Evolutionary conservation across 1,140 invertebrate species (phyloP).

Genomic region (Scaptomyza graminum): DNA sequence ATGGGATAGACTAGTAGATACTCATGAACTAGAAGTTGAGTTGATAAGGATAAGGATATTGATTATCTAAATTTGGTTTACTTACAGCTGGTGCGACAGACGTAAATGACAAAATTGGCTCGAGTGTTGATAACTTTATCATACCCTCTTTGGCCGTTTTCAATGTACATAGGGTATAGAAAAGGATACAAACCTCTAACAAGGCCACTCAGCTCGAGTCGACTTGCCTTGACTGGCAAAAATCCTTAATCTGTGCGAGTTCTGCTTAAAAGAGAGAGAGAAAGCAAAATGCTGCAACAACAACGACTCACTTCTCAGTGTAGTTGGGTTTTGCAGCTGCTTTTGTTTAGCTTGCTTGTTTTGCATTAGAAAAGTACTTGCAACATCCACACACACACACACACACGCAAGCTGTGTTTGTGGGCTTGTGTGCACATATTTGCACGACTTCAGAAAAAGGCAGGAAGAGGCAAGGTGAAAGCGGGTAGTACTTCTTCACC

Average conservation of each 20-base stretch:
- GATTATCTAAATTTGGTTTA: too few species aligned
- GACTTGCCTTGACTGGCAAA: slow-evolving; percentile 35
- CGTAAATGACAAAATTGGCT: too few species aligned
- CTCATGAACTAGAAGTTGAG: too few species aligned
- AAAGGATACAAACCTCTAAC: slow-evolving; percentile 39
- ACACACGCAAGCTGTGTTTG: not conserved
- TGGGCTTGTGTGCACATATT: slow-evolving; percentile 54
- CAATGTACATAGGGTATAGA: slow-evolving; percentile 12
- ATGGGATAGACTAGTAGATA: not conserved
- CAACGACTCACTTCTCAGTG: not conserved
- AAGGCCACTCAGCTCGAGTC: slow-evolving; percentile 39
- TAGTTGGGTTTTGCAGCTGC: slow-evolving; percentile 19
- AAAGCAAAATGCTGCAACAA: slow-evolving; percentile 2
- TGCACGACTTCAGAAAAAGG: slow-evolving; percentile 34
- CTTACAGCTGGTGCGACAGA: too few species aligned
- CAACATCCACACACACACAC: slow-evolving; percentile 13
- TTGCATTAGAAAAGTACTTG: slow-evolving; percentile 61
- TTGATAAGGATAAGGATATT: too few species aligned
- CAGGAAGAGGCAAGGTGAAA: not conserved
- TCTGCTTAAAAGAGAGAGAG: slow-evolving; percentile 35
- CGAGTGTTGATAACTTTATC: not conserved
- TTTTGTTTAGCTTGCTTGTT: slow-evolving; percentile 60
- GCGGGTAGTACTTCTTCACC: too few species aligned
- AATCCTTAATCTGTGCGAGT: slow-evolving; percentile 67
- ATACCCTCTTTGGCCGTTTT: not conserved